Base-by-base conservation (phyloP, 2,888 invertebrate species). In the Agrilus biguttatus region DNA sequence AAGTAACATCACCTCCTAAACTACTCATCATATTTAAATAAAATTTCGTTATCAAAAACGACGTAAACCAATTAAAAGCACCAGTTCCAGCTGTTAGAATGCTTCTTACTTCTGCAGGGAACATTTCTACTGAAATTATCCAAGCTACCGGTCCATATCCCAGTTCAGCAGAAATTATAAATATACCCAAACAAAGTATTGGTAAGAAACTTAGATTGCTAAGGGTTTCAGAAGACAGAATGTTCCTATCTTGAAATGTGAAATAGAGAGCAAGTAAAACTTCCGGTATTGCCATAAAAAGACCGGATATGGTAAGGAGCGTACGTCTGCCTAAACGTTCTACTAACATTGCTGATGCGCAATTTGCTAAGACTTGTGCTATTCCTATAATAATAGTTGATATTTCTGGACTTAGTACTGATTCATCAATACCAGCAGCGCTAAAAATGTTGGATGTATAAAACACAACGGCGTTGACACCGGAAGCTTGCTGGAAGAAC, bases 71-170 rank as follows among this genome's bases (percentile, higher is more conserved):
- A 61, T 88, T 90, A 40, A 83, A 73, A 1, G 87, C 76, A 17
- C 87, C 83, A 1, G 86, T 84, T 19, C 85, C 76, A 1, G 87
- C 84, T 14, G 80, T 76, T 14, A 82, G 83, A 40, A 83, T 71
- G 3, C 78, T 80, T 58, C 85, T 86, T 45, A 87, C 82, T 53
- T 86, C 80, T 3, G 81, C 72, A 40, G 85, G 74, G 60, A 91
- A 83, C 10, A 91, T 69, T 61, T 91, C 91, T 3, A 88, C 77
- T 61, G 82, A 71, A 71, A 86, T 83, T 71, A 89, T 74, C 86
- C 86, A 87, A 0, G 90, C 90, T 36, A 91, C 83, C 0, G 90
- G 90, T 0, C 90, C 90, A 54, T 80, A 83, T 39, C 89, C 89
- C 38, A 88, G 57, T 0, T 86, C 84, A 66, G 88, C 90, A 33